Conservation (phyloP, 2,113 vertebrate genomes). For the Paedocypris sp. region DNA sequence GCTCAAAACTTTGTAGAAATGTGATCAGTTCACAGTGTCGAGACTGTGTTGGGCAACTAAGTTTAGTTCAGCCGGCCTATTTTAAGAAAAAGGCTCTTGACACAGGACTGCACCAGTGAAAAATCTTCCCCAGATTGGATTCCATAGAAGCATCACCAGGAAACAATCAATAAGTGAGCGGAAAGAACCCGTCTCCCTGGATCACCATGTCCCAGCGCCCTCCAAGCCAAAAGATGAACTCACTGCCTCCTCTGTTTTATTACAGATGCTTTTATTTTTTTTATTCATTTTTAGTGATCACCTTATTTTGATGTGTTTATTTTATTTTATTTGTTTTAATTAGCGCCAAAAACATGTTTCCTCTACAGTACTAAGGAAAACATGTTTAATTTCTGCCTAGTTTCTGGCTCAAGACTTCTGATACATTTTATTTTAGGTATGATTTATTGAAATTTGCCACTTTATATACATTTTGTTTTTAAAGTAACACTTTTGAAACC, state of each 20-base stretch:
- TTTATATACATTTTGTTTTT: too few species aligned
- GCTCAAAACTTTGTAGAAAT: slow-evolving; percentile 20
- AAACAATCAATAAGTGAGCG: slow-evolving; percentile 33
- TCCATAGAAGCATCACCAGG: slow-evolving; percentile 31
- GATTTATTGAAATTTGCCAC: too few species aligned
- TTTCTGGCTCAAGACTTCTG: too few species aligned
- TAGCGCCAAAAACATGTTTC: too few species aligned
- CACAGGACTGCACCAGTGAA: slow-evolving; percentile 26
- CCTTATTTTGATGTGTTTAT: too few species aligned
- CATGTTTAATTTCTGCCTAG: too few species aligned
- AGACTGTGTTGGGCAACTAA: slow-evolving; percentile 18
- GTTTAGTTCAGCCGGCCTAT: slow-evolving; percentile 18
- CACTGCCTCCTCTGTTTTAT: not conserved
- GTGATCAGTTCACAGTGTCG: slow-evolving; percentile 8
- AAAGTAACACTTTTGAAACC: too few species aligned
- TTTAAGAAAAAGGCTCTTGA: slow-evolving; percentile 23
- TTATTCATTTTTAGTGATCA: too few species aligned
- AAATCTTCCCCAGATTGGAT: slow-evolving; percentile 27
- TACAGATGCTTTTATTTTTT: too few species aligned
- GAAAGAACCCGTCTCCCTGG: slow-evolving; percentile 28
- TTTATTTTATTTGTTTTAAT: too few species aligned
- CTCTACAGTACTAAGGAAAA: too few species aligned
- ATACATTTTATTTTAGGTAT: too few species aligned
- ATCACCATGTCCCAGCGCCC: slow-evolving; percentile 27
- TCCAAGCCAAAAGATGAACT: slow-evolving; percentile 16